A percentile compares a stretch with the other conserved stretches of the same genome.
phyloP scores from a whole-genome alignment of 2,888 invertebrate genomes.

The Callimorpha dominula region DNA sequence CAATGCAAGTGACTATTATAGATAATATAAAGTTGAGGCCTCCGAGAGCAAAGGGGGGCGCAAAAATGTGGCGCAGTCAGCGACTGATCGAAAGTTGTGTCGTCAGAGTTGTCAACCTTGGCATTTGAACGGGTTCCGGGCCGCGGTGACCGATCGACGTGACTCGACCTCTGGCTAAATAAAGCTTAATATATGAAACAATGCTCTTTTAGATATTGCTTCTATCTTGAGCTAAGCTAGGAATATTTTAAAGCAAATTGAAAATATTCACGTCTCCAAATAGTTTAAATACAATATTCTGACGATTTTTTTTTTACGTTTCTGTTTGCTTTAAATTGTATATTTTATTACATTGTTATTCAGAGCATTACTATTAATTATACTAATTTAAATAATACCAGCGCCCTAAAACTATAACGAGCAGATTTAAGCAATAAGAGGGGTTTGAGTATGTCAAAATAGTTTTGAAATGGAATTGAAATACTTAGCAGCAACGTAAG shows the following conservation, averaged over 20 bases:
- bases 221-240: constrained; percentile 25
- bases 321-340: neutral
- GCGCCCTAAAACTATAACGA: constrained; percentile 1
- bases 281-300: neutral
- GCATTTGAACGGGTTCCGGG: constrained; percentile 86
- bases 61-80: constrained; percentile 81
- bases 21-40: constrained; percentile 29
- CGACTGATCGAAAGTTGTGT: constrained; percentile 84
- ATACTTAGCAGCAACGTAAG: neutral
- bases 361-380: constrained; percentile 1
- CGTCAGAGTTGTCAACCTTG: constrained; percentile 86
- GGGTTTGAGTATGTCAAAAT: neutral
- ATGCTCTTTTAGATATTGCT: constrained; percentile 36
- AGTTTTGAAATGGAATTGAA: neutral
- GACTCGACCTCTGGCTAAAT: constrained; percentile 67
- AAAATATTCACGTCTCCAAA: neutral
- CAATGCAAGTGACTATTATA: constrained; percentile 15
- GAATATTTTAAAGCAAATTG: neutral
- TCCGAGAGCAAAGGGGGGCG: constrained; percentile 69
- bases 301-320: neutral
- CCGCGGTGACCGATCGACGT: constrained; percentile 70
- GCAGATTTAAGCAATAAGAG: neutral
- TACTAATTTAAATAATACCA: neutral
- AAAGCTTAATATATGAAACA: constrained; percentile 50
- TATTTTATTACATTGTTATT: neutral